Evolutionary conservation across 2,113 vertebrate genomes (phyloP).

Genomic region (Tyrannus savana): DNA sequence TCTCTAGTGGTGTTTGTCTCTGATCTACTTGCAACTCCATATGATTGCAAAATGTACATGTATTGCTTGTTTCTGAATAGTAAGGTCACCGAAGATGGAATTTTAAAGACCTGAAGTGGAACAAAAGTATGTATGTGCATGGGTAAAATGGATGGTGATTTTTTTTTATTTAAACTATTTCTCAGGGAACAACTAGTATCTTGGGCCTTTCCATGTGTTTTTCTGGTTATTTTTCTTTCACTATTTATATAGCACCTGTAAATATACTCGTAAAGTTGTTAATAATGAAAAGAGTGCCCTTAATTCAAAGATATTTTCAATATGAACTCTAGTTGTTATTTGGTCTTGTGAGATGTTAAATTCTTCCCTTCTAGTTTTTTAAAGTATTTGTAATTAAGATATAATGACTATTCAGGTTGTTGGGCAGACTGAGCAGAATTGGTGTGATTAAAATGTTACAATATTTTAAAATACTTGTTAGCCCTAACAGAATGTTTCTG

Average conservation of each 20-base stretch:
- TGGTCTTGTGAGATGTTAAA: background rate
- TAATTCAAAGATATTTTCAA: background rate
- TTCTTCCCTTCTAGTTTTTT: background rate
- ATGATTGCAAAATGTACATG: background rate
- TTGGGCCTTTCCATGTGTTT: background rate
- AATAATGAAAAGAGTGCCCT: background rate
- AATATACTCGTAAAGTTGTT: background rate
- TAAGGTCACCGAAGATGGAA: background rate
- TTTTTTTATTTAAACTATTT: background rate
- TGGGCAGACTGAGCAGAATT: background rate
- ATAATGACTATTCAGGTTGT: background rate
- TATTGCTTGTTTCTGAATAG: background rate
- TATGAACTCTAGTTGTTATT: background rate
- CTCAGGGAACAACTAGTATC: background rate
- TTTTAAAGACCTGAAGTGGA: background rate
- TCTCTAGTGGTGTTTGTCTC: background rate
- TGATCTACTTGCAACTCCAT: background rate
- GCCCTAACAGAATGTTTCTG: background rate
- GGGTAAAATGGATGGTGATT: background rate
- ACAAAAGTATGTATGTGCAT: background rate
- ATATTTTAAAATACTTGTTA: background rate
- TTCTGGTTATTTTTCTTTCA: background rate
- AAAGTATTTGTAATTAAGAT: background rate
- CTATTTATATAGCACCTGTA: background rate
- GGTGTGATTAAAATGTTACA: background rate